phyloP scores from a whole-genome alignment of 2,113 vertebrate species.

The Corydoras maculifer region DNA sequence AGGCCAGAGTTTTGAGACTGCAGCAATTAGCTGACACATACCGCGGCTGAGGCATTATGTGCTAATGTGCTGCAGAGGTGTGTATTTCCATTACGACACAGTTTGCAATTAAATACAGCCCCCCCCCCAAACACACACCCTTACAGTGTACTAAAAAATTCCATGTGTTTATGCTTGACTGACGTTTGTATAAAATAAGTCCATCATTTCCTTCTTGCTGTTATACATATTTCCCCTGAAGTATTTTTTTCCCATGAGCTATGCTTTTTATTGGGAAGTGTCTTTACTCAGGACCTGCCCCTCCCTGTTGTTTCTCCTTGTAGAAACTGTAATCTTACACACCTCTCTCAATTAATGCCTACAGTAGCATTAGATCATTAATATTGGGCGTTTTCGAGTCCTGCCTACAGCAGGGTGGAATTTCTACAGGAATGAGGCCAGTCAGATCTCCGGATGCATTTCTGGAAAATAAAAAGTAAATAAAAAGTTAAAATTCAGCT shows the following conservation, averaged over 20 bases:
- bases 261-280: neutral
- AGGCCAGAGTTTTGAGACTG: neutral
- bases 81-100: slow-evolving; percentile 9
- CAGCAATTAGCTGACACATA: slow-evolving; percentile 18
- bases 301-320: neutral
- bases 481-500: too few species aligned
- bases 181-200: neutral
- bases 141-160: neutral
- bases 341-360: neutral
- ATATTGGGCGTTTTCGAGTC: neutral
- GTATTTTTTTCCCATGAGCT: neutral
- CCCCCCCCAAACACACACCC: slow-evolving; percentile 9
- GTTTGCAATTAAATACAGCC: neutral
- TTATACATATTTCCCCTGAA: slow-evolving; percentile 1
- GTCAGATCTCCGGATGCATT: neutral
- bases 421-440: neutral
- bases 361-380: neutral
- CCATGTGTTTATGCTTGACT: neutral
- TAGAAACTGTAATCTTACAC: neutral
- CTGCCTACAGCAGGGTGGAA: neutral
- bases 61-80: slow-evolving; percentile 8
- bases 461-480: neutral
- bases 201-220: neutral
- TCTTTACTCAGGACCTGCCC: neutral
- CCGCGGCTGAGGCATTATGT: slow-evolving; percentile 4